These are phyloP conservation scores for Okamejei kenojei DNA, from an alignment of 2,797 vertebrate genomes.

Conservation along the genomic window DNA sequence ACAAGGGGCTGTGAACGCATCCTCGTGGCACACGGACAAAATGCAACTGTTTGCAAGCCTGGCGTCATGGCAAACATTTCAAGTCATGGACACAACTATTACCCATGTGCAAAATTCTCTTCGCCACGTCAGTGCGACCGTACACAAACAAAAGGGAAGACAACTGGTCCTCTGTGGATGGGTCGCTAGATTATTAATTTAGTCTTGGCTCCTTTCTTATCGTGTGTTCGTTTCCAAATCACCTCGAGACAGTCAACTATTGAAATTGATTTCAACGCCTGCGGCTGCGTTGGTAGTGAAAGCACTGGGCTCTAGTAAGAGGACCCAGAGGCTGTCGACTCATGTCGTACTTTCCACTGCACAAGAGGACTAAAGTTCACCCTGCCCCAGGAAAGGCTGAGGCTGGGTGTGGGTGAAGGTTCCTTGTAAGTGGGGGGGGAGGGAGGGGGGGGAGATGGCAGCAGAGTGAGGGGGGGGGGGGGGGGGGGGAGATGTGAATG, in stretches of 20 bases:
- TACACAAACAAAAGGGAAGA: slow-evolving; percentile 27
- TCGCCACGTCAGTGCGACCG: slow-evolving; percentile 28
- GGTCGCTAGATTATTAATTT: slow-evolving; percentile 35
- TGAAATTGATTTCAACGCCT: slow-evolving; percentile 41
- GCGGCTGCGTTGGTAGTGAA: slow-evolving; percentile 44
- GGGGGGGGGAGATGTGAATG: slow-evolving; percentile 31
- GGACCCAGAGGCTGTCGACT: slow-evolving; percentile 40
- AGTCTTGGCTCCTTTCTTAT: slow-evolving; percentile 21
- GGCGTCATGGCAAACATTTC: slow-evolving; percentile 39
- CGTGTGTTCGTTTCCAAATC: background rate
- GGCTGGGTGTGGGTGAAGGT: slow-evolving; percentile 39
- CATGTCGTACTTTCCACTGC: slow-evolving; percentile 36
- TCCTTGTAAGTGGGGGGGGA: background rate
- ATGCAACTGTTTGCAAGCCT: slow-evolving; percentile 37
- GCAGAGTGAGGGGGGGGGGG: background rate
- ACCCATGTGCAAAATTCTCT: slow-evolving; percentile 39
- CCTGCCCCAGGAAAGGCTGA: slow-evolving; percentile 45
- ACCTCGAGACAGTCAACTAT: slow-evolving; percentile 31
- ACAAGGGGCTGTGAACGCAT: background rate
- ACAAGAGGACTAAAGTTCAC: slow-evolving; percentile 43
- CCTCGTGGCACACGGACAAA: slow-evolving; percentile 41
- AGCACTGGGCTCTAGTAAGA: slow-evolving; percentile 44
- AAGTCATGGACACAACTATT: slow-evolving; percentile 30
- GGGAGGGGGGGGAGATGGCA: slow-evolving; percentile 26
- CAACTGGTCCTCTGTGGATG: slow-evolving; percentile 19